Evolutionary conservation across 2,113 vertebrate genomes (phyloP).

Genomic region (Monopterus albus): DNA sequence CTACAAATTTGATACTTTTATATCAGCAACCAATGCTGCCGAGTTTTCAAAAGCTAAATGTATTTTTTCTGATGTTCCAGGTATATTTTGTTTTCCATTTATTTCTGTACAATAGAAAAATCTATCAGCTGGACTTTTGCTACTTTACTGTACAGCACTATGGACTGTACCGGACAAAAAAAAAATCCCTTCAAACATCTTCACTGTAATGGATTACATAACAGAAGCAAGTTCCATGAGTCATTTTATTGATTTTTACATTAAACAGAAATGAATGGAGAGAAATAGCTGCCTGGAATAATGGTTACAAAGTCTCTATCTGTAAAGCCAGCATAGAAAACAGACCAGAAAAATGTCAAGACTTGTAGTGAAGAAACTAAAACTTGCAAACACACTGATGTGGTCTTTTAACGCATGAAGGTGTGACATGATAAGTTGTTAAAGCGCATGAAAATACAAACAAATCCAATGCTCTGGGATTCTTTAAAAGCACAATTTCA

Average conservation of each 20-base stretch:
- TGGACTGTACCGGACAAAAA: too few species aligned
- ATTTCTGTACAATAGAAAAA: background rate
- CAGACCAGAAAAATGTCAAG: background rate
- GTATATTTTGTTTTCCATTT: background rate
- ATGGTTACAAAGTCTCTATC: background rate
- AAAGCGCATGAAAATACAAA: conserved; percentile 6
- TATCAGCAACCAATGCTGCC: background rate
- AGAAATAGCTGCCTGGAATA: background rate
- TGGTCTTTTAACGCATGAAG: conserved; percentile 25
- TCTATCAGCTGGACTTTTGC: background rate
- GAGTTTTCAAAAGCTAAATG: too few species aligned
- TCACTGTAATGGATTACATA: background rate
- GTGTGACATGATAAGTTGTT: background rate
- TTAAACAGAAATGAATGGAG: background rate
- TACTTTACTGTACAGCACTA: too few species aligned
- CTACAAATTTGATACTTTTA: background rate
- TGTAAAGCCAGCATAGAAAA: background rate
- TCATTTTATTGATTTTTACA: background rate
- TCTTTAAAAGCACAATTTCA: background rate
- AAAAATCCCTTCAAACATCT: background rate
- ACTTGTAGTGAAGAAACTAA: conserved; percentile 6
- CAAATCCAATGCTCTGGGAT: background rate
- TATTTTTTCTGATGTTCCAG: background rate
- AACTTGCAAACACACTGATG: background rate
- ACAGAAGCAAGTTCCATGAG: background rate